Evolutionary conservation across 2,797 vertebrate species (phyloP), one percentile per base, ranked within the genome.

Genomic region (Esox lucius): DNA sequence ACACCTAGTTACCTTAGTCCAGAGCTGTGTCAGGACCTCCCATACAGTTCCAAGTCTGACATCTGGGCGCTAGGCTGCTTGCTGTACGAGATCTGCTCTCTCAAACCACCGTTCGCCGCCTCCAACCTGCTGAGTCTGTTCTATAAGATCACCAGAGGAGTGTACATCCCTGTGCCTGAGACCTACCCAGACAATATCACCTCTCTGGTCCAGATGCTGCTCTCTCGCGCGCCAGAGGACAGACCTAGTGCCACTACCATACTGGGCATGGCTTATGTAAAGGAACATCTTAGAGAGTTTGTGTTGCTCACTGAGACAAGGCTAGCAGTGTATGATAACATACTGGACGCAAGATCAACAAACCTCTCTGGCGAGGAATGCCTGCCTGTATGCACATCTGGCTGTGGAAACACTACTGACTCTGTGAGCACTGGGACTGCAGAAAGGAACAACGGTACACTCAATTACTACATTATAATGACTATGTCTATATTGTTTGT

Each of bases 61-160:
- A 91, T 95, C 75, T 96, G 94, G 95, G 94, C 93, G 5, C 88
- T 95, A 2, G 94, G 95, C 51, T 95, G 94, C 70, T 83, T 95
- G 39, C 86, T 95, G 49, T 95, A 93, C 59, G 94, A 95, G 84
- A 78, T 92, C 17, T 95, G 93, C 28, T 82, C 90, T 13, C 92
- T 95, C 75, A 90, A 76, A 65, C 91, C 93, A n/a, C 92, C 95
- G 0, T 95, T 96, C 77, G 68, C 80, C 28, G 93, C 93, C 22
- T 80, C 88, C 56, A 95, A 94, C 80, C 87, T 95, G 48, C 73
- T 95, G 22, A 91, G 91, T 82, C 83, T 95, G 64, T 93, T 93
- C 62, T 89, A 86, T 69, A 95, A 95, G 85, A 95, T 95, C 70
- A 93, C 92, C 73, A 92, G 82, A 78, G 93, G 91, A 15, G 85